Conservation (phyloP, 2,888 invertebrate species). For the Leucoma salicis region DNA sequence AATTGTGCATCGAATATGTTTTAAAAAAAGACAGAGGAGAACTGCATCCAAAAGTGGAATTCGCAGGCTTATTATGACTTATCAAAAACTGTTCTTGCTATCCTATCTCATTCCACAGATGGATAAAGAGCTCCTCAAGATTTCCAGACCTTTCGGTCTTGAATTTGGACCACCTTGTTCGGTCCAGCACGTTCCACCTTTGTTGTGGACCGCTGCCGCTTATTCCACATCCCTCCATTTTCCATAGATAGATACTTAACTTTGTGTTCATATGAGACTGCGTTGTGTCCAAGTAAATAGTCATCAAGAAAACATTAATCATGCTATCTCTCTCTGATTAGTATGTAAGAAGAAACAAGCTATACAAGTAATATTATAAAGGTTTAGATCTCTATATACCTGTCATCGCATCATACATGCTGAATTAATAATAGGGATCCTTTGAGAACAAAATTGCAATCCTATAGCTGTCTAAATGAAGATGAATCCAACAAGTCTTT, state of each 20-base stretch:
- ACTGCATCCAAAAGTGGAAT: not conserved
- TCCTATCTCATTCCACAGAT: not conserved
- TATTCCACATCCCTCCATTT: not conserved
- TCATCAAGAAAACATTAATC: not conserved
- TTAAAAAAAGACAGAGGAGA: conserved; percentile 10
- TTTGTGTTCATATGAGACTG: not conserved
- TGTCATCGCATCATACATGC: too few relatives aligned
- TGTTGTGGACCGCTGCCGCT: not conserved
- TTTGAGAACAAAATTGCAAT: too few relatives aligned
- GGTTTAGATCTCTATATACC: not conserved
- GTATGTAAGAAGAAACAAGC: not conserved
- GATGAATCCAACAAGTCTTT: not conserved
- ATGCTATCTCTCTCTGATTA: not conserved
- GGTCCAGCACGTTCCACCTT: conserved; percentile 1
- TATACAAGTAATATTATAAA: not conserved
- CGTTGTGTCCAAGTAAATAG: not conserved
- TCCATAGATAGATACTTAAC: not conserved
- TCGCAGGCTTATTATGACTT: not conserved
- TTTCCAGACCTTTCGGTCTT: conserved; percentile 3
- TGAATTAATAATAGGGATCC: too few relatives aligned
- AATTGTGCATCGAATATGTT: too few relatives aligned
- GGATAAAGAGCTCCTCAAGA: conserved; percentile 1
- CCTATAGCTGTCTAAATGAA: not conserved
- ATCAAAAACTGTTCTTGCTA: too few relatives aligned
- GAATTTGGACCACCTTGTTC: not conserved